Evolutionary conservation across 1,140 invertebrate species (phyloP).

Genomic region (Trichonephila clavata): DNA sequence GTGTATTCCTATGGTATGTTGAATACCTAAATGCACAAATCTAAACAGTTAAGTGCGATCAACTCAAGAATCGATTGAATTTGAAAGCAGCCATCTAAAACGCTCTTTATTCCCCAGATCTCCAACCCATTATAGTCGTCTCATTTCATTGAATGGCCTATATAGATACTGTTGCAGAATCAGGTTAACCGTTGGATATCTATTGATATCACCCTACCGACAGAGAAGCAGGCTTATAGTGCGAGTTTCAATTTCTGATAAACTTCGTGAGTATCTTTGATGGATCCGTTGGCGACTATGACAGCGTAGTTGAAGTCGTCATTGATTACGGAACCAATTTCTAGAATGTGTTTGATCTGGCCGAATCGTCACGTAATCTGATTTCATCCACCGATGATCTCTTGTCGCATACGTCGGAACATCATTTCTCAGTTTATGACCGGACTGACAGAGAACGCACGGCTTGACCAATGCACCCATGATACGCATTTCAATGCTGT

Average conservation of each 20-base stretch:
- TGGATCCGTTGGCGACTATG: background rate
- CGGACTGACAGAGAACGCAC: background rate
- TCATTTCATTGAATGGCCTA: no score
- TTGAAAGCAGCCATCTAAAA: no score
- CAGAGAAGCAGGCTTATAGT: background rate
- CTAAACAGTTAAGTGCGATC: no score
- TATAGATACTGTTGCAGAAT: no score
- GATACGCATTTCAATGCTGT: background rate
- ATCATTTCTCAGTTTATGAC: conserved; percentile 10
- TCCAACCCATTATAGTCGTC: no score
- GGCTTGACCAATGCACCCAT: no score
- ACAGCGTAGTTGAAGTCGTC: background rate
- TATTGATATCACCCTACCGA: background rate
- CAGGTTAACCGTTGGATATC: no score
- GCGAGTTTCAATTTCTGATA: background rate
- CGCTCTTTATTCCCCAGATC: no score
- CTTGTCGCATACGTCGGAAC: background rate
- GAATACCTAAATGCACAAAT: no score
- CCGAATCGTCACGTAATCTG: conserved; percentile 25
- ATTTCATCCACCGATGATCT: conserved; percentile 17
- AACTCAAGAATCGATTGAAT: no score
- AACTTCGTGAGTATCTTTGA: conserved; percentile 3
- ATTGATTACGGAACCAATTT: conserved; percentile 14
- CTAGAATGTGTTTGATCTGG: conserved; percentile 9
- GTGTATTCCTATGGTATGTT: no score